Base-by-base conservation (phyloP, 2,888 invertebrate genomes). In the Platycheirus albimanus region DNA sequence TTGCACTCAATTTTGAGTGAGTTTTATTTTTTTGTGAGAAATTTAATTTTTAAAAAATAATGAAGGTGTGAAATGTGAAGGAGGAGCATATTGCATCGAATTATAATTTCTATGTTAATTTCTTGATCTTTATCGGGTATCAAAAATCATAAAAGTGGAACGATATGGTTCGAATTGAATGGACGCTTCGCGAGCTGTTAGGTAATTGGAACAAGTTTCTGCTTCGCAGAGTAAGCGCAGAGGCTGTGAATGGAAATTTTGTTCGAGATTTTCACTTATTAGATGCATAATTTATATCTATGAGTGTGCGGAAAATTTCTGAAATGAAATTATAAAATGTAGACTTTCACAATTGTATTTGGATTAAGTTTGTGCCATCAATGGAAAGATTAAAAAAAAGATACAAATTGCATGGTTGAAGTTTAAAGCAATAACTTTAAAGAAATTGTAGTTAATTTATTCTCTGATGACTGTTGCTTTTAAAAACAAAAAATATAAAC, bases 131-230 rank as follows among this genome's bases (percentile, higher is more conserved):
- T 51, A 51, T 64, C 56, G n/a, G n/a, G n/a, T n/a, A 33, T 45
- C 17, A 6, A 41, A 20, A 24, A 38, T 30, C 66, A 72, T 58
- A 58, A 45, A 71, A 64, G 58, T 38, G 72, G 43, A 63, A 72
- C 58, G 72, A 5, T 72, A 45, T 58, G 58, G 61, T 64, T 41
- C 33, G 71, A 10, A 20, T 30, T 3, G 45, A 8, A 11, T 45
- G 41, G n/a, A 36, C 19, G 13, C 20, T 63, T 28, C 33, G 51
- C 36, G 70, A 67, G 74, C 47, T 70, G 70, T 80, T 52, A 61
- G 58, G 51, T 71, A 81, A 81, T 81, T 81, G 70, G 80, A 45
- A 64, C 76, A 71, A 45, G 36, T 71, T 66, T 52, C 71, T 61
- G 77, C 66, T 30, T 67, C 58, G 28, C 24, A 38, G 58, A 76